Evolutionary conservation across 2,888 invertebrate species (phyloP), one percentile per base, ranked within the genome.

Genomic region (Agrypnus murinus): DNA sequence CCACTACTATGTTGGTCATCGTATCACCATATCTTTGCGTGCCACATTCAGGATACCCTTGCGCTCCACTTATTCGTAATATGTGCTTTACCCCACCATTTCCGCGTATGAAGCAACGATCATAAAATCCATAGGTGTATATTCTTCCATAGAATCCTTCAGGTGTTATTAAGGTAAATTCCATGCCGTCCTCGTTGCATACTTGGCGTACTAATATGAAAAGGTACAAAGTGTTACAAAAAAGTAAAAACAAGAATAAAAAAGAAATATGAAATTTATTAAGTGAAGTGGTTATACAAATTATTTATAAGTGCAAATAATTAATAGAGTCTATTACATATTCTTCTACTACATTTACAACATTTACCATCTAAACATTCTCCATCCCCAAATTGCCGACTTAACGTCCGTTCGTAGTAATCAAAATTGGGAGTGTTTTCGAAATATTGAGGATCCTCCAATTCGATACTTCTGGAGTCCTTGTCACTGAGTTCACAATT

Each of bases 181-280:
- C 96, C 96, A 97, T 97, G 0, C 96, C 96, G 82, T 96, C 96
- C 86, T 96, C 95, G 80, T 94, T 95, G 84, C 96, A 96, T 0
- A 94, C 92, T 89, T 96, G 96, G 60, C 93, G 93, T 62, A 96
- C 96, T 96, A 58, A 17, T 14, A 32, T 32, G 12, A 12, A 40
- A 40, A 40, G 40, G 40, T 3, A 40, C 7, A 40, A n/a, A 10
- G 3, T 7, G 12, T 40, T 40, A 40, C 7, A 40, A n/a, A 40
- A 46, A 34, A 14, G 15, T 10, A 60, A 60, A 14, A 12, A n/a
- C n/a, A n/a, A n/a, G 6, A 36, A 38, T 12, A 46, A 43, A 12
- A 9, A 60, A 25, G 9, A 34, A 32, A 32, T 55, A 46, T 32
- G 17, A 57, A 36, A 15, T 60, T 31, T 46, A 17, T 62, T 46